phyloP scores from a whole-genome alignment of 2,113 vertebrate species.

The Entomyzon cyanotis region DNA sequence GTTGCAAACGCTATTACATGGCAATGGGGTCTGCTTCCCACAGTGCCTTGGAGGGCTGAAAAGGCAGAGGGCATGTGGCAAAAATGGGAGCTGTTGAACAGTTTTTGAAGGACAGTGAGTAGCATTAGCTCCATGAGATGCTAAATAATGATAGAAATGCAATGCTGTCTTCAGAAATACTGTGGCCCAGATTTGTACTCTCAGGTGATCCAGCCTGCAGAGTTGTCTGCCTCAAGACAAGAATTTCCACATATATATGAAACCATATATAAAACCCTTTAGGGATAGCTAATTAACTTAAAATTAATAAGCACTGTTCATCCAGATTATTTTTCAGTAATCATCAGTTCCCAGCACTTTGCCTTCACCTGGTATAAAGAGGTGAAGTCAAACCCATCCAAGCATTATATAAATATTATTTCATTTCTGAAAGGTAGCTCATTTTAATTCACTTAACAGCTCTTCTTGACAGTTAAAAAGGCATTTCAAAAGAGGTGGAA shows the following conservation, averaged over 20 bases:
- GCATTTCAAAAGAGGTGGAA: neutral
- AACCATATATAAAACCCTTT: neutral
- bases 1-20: neutral
- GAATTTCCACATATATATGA: neutral
- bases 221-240: neutral
- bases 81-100: neutral
- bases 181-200: neutral
- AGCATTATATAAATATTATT: neutral
- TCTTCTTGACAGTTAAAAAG: conserved; percentile 1
- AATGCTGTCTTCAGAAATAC: neutral
- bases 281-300: neutral
- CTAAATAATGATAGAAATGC: neutral
- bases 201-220: neutral
- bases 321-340: neutral
- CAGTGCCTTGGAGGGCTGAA: neutral
- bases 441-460: neutral
- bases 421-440: neutral
- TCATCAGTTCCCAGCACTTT: neutral
- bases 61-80: neutral
- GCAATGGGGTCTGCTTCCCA: neutral
- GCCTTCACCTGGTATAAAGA: neutral
- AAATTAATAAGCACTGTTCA: neutral
- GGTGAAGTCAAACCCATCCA: neutral
- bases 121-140: neutral
- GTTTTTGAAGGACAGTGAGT: neutral